Conservation (phyloP, 1,140 invertebrate genomes). For the Pseudachorutes palmiensis region DNA sequence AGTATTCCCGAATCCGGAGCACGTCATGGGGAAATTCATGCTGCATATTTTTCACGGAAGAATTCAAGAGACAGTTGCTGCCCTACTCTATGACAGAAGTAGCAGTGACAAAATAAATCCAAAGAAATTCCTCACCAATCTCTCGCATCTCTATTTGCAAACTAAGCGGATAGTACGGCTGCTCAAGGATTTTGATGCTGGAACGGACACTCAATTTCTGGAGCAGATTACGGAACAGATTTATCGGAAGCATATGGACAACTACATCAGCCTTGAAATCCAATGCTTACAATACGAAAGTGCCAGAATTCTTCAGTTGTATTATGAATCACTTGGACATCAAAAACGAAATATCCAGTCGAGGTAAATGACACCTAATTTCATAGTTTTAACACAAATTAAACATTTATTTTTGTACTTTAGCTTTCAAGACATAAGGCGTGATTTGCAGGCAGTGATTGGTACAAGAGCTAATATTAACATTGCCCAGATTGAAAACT, state of each 20-base stretch:
- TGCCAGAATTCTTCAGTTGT: constrained; percentile 64
- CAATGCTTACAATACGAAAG: constrained; percentile 68
- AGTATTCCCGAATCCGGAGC: constrained; percentile 92
- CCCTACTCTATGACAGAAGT: constrained; percentile 30
- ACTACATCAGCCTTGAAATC: constrained; percentile 68
- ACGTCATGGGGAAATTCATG: constrained; percentile 97
- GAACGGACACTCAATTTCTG: constrained; percentile 69
- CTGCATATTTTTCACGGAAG: constrained; percentile 91
- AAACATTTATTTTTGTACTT: constrained; percentile 26
- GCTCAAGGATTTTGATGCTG: constrained; percentile 64
- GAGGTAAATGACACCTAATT: constrained; percentile 47
- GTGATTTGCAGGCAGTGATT: constrained; percentile 88
- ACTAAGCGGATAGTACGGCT: constrained; percentile 48
- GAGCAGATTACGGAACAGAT: constrained; percentile 72
- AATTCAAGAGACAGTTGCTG: constrained; percentile 53
- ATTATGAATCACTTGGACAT: constrained; percentile 90
- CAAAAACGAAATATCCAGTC: constrained; percentile 78
- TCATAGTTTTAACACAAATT: neutral
- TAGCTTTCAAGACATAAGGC: constrained; percentile 81
- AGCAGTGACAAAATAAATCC: constrained; percentile 27
- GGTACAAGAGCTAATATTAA: constrained; percentile 84
- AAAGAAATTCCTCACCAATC: constrained; percentile 36
- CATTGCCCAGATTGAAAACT: constrained; percentile 87
- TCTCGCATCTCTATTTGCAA: constrained; percentile 35
- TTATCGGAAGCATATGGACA: constrained; percentile 68